These are phyloP conservation scores for Atrichornis clamosus DNA, from an alignment of 2,113 vertebrate genomes.

Conservation along the genomic window DNA sequence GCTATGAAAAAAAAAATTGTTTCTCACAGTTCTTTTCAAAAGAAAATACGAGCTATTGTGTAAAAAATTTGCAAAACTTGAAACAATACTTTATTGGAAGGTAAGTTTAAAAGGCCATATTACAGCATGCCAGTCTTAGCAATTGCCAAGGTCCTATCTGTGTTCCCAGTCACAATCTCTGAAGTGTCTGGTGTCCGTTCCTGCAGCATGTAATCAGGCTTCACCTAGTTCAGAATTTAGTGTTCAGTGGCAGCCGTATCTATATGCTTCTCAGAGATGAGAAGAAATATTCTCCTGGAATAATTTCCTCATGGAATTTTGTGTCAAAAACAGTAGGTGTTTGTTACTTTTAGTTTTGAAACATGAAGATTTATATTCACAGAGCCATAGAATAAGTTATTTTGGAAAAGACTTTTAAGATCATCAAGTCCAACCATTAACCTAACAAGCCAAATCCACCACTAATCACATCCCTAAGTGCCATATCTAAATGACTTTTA, in stretches of 20 bases:
- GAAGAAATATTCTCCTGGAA: background rate
- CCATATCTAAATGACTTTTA: background rate
- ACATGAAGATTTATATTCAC: background rate
- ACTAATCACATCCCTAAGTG: background rate
- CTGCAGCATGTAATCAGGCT: background rate
- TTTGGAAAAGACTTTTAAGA: background rate
- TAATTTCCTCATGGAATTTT: background rate
- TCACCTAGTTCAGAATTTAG: background rate
- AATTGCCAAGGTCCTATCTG: background rate
- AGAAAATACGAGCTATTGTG: rapidly evolving
- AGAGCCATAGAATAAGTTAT: background rate
- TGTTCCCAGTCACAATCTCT: background rate
- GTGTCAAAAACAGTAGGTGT: background rate
- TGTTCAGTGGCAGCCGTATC: background rate
- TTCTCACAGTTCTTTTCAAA: background rate
- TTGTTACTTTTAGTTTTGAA: background rate
- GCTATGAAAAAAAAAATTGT: background rate
- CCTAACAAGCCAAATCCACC: background rate
- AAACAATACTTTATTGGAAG: background rate
- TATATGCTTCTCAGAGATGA: background rate
- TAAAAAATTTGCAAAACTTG: background rate
- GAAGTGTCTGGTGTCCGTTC: background rate
- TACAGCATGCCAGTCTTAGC: background rate
- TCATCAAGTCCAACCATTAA: background rate
- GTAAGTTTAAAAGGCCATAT: background rate